These are phyloP conservation scores for Pantherophis guttatus DNA, from an alignment of 2,113 vertebrate genomes.

Conservation along the genomic window DNA sequence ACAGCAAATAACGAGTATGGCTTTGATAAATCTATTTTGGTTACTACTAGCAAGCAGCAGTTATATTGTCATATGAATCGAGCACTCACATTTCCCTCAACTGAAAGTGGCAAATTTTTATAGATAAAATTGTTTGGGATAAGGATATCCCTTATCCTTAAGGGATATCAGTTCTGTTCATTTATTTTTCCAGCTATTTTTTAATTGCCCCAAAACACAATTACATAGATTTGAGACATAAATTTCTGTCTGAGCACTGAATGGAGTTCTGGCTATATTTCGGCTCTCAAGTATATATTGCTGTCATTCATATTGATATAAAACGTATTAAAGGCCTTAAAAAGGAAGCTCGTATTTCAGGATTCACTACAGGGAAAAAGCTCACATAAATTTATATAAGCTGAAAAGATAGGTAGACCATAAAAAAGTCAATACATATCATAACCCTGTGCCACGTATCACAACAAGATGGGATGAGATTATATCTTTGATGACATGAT, in stretches of 20 bases:
- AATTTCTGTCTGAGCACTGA: neutral
- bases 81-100: neutral
- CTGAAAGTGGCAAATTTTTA: neutral
- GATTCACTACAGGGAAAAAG: slow-evolving; percentile 40
- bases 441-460: slow-evolving; percentile 51
- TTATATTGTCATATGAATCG: neutral
- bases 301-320: neutral
- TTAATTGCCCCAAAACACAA: neutral
- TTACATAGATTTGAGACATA: neutral
- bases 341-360: slow-evolving; percentile 53
- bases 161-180: neutral
- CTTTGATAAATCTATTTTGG: neutral
- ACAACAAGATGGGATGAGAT: slow-evolving; percentile 54
- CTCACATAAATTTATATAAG: slow-evolving; percentile 60
- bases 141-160: neutral
- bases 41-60: neutral
- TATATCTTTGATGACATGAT: slow-evolving; percentile 50
- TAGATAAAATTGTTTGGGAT: neutral
- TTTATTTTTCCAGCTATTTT: neutral
- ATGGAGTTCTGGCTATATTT: neutral
- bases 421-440: slow-evolving; percentile 66
- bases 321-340: slow-evolving; percentile 21
- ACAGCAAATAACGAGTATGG: neutral
- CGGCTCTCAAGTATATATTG: neutral
- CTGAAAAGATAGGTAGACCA: slow-evolving; percentile 60